Percentiles rank a stretch among this genome's conserved stretches.
phyloP scores from a whole-genome alignment of 2,113 vertebrate genomes.

The Eulemur rufifrons region DNA sequence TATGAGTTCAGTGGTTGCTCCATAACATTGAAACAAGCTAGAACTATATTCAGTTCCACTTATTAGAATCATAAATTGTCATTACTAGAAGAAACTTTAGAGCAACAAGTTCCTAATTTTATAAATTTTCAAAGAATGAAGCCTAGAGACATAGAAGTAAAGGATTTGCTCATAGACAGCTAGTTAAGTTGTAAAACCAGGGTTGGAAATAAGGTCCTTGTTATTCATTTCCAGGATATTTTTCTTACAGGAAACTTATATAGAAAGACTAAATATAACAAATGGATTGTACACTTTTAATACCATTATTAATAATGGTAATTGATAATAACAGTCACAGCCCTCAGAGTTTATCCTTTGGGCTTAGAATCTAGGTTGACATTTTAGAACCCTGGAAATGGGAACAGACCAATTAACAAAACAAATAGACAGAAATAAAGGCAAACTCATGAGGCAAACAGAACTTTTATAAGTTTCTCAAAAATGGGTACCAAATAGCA shows the following conservation, averaged over 20 bases:
- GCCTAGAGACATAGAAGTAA: not conserved
- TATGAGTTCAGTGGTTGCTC: not conserved
- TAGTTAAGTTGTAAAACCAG: not conserved
- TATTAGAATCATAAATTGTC: not conserved
- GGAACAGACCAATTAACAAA: not conserved
- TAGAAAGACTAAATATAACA: not conserved
- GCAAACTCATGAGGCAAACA: not conserved
- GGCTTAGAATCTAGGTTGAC: not conserved
- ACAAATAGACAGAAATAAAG: not conserved
- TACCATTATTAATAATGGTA: not conserved
- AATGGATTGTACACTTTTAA: not conserved
- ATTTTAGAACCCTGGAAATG: not conserved
- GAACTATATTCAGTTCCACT: not conserved
- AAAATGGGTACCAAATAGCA: not conserved
- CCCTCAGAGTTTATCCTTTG: not conserved
- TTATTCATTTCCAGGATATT: not conserved
- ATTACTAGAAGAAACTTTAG: not conserved
- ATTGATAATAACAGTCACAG: not conserved
- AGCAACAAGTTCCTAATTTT: not conserved
- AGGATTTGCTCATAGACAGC: not conserved
- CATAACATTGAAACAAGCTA: not conserved
- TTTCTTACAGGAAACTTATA: not conserved
- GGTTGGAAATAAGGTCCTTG: not conserved
- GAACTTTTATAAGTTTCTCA: not conserved
- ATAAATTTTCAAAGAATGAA: slow-evolving; percentile 1